Evolutionary conservation across 2,113 vertebrate genomes (phyloP).

Genomic region (Sakesphorus luctuosus): DNA sequence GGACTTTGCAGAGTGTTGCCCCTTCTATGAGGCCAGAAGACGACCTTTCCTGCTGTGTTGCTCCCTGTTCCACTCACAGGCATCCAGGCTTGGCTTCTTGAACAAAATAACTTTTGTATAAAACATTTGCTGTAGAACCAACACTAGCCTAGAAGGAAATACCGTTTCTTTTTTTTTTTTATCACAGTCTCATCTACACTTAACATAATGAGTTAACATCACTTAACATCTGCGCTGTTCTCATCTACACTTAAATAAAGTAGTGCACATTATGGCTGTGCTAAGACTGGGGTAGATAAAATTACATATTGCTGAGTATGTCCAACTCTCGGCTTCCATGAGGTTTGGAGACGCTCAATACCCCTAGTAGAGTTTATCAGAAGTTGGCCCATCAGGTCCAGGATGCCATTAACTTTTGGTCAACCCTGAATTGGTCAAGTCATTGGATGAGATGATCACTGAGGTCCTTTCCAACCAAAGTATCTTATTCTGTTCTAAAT

Average conservation of each 20-base stretch:
- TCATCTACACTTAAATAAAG: not conserved
- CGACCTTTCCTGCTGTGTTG: not conserved
- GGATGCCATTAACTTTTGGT: not conserved
- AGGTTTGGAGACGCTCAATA: not conserved
- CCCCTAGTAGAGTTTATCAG: not conserved
- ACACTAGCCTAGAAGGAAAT: not conserved
- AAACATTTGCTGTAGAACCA: not conserved
- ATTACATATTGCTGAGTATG: not conserved
- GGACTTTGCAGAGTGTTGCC: not conserved
- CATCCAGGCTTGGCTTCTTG: not conserved
- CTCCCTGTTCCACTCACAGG: not conserved
- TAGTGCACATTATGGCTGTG: not conserved
- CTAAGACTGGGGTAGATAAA: not conserved
- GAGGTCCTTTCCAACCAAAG: not conserved
- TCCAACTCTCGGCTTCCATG: not conserved
- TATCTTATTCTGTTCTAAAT: not conserved
- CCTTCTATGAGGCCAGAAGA: not conserved
- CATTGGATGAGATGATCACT: not conserved
- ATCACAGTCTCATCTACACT: not conserved
- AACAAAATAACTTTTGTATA: not conserved
- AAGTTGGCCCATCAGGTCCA: not conserved
- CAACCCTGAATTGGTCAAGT: not conserved
- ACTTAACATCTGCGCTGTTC: not conserved
- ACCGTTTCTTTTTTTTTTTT: not conserved
- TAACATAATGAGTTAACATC: not conserved